Conservation (phyloP, 2,888 invertebrate genomes). For the Rhingia rostrata region DNA sequence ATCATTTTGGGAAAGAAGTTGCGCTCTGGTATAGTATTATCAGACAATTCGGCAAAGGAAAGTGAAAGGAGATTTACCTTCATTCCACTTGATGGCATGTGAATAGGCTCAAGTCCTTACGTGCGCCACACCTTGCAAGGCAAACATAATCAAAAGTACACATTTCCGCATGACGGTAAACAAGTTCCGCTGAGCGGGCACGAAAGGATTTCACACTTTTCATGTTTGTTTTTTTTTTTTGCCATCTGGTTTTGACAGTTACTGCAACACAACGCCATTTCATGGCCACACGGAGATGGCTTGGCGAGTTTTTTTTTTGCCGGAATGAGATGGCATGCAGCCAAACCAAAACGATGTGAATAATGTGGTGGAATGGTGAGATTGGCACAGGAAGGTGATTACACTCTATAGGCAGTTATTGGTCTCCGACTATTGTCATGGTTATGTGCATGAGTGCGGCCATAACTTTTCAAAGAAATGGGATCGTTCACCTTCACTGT, state of each 20-base stretch:
- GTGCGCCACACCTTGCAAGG: not conserved
- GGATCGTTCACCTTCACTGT: not conserved
- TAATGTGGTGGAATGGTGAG: constrained; percentile 14
- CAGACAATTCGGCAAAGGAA: constrained; percentile 2
- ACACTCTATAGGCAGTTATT: not conserved
- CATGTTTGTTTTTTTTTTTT: not conserved
- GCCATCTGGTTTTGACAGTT: constrained; percentile 7
- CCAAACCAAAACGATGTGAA: constrained; percentile 1
- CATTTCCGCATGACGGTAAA: constrained; percentile 7
- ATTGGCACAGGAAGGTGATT: constrained; percentile 14
- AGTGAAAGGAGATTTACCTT: not conserved
- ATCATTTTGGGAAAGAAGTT: constrained; percentile 16
- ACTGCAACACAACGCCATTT: not conserved
- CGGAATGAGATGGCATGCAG: constrained; percentile 8
- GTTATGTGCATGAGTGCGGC: too few species aligned
- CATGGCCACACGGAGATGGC: not conserved
- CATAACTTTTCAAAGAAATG: not conserved
- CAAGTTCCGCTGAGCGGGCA: constrained; percentile 1
- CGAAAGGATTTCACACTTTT: not conserved
- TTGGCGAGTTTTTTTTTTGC: not conserved
- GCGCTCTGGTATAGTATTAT: constrained; percentile 4
- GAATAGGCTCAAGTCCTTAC: not conserved
- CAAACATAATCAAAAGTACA: constrained; percentile 4
- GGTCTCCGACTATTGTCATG: not conserved
- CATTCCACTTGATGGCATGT: not conserved